These are phyloP conservation scores for Phoronis australis DNA, from an alignment of 2,888 invertebrate genomes.

Conservation along the genomic window DNA sequence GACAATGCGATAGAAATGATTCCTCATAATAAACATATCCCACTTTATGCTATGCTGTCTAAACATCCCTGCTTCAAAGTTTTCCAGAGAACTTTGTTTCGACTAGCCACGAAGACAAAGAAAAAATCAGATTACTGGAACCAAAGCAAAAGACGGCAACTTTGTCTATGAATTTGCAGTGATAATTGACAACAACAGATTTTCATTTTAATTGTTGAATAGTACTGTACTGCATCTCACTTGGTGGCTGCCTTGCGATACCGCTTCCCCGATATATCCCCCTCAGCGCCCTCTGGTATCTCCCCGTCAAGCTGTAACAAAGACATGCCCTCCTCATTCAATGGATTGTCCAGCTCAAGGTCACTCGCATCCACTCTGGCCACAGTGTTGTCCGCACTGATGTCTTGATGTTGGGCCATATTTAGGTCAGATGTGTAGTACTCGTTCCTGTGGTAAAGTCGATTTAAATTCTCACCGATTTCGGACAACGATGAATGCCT, in stretches of 20 bases:
- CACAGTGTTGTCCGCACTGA: constrained; percentile 11
- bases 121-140: not conserved
- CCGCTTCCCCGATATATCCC: constrained; percentile 1
- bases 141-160: not conserved
- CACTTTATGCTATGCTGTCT: too few species aligned
- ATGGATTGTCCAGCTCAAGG: constrained; percentile 15
- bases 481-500: too few species aligned
- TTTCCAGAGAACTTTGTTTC: too few species aligned
- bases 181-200: not conserved
- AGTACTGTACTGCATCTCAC: too few species aligned
- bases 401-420: constrained; percentile 35
- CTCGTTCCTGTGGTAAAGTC: constrained; percentile 41
- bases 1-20: too few species aligned
- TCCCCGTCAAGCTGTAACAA: constrained; percentile 4
- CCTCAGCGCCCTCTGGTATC: not conserved
- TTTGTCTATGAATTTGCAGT: not conserved
- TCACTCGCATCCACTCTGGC: constrained; percentile 39
- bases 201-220: too few species aligned
- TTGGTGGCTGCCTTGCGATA: constrained; percentile 13
- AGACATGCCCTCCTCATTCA: constrained; percentile 17
- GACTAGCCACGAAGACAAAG: too few species aligned
- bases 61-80: too few species aligned
- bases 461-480: too few species aligned
- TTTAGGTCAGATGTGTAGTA: constrained; percentile 35
- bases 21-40: too few species aligned